phyloP scores from a whole-genome alignment of 2,888 invertebrate genomes.

The Athrips mouffetella region DNA sequence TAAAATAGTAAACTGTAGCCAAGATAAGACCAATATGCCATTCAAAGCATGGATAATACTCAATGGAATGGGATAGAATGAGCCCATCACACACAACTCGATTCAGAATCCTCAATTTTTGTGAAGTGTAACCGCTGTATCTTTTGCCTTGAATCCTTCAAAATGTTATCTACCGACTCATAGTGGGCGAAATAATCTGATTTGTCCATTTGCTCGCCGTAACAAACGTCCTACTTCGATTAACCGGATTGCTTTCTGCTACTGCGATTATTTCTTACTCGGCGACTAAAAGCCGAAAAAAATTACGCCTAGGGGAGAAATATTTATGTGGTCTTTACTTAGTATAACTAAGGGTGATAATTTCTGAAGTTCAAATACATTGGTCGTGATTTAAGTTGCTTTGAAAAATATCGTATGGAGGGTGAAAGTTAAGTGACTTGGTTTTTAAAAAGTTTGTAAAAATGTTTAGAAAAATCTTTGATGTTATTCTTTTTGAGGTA shows the following conservation, averaged over 20 bases:
- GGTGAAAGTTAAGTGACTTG: too few species aligned
- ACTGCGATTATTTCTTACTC: conserved; percentile 10
- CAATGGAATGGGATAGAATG: too few species aligned
- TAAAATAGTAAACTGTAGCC: too few species aligned
- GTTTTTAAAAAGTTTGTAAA: too few species aligned
- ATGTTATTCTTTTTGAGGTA: too few species aligned
- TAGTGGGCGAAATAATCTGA: conserved; percentile 77
- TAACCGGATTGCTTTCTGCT: conserved; percentile 70
- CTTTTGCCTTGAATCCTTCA: conserved; percentile 30
- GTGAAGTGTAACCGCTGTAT: conserved; percentile 27
- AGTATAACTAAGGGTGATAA: conserved; percentile 1
- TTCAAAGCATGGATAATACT: too few species aligned
- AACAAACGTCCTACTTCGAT: conserved; percentile 67
- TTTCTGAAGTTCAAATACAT: conserved; percentile 2
- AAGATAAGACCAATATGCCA: too few species aligned
- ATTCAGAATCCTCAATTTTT: too few species aligned
- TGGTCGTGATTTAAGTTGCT: neutral
- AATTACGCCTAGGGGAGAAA: conserved; percentile 10
- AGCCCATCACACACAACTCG: too few species aligned
- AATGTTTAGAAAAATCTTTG: too few species aligned
- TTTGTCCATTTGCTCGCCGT: conserved; percentile 73
- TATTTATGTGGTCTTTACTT: conserved; percentile 14
- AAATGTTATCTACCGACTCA: conserved; percentile 68
- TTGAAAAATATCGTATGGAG: too few species aligned
- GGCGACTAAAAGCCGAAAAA: conserved; percentile 5